A percentile compares a stretch with the other conserved stretches of the same genome.
Evolutionary conservation across 2,113 vertebrate genomes (phyloP).

Genomic region (Apodemus sylvaticus): DNA sequence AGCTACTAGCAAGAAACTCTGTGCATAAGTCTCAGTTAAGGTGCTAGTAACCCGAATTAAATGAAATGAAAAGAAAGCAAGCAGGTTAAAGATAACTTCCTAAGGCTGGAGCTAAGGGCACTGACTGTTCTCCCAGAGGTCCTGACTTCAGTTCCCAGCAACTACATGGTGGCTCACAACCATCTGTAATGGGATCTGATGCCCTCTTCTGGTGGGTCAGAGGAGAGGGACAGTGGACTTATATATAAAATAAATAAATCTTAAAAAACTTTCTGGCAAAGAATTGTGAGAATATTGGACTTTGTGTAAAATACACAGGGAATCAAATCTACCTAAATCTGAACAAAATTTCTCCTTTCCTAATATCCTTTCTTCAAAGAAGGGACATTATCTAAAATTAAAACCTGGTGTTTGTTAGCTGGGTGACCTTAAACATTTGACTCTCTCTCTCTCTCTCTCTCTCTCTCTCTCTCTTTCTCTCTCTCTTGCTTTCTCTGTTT

Average conservation of each 20-base stretch:
- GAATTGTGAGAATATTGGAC: neutral
- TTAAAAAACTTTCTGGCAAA: neutral
- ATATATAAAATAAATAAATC: no score
- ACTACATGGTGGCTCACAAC: no score
- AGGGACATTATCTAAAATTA: neutral
- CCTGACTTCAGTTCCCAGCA: no score
- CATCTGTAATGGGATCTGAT: no score
- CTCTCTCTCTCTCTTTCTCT: neutral
- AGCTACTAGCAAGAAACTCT: neutral
- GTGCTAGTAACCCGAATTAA: neutral
- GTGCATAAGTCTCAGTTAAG: neutral
- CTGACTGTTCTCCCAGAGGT: no score
- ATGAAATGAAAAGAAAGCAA: constrained; percentile 37
- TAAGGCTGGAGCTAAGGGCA: neutral
- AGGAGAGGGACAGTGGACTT: no score
- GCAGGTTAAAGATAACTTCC: neutral
- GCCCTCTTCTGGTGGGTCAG: no score
- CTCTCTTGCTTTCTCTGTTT: neutral
- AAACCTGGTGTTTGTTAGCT: constrained; percentile 38
- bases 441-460: neutral
- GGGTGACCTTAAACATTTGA: constrained; percentile 9
- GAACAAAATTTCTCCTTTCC: constrained; percentile 31
- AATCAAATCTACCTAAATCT: constrained; percentile 8
- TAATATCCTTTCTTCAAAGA: neutral
- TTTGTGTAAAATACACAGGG: constrained; percentile 17